These are phyloP conservation scores for Orthosia gracilis DNA, from an alignment of 2,888 invertebrate genomes.

Conservation along the genomic window DNA sequence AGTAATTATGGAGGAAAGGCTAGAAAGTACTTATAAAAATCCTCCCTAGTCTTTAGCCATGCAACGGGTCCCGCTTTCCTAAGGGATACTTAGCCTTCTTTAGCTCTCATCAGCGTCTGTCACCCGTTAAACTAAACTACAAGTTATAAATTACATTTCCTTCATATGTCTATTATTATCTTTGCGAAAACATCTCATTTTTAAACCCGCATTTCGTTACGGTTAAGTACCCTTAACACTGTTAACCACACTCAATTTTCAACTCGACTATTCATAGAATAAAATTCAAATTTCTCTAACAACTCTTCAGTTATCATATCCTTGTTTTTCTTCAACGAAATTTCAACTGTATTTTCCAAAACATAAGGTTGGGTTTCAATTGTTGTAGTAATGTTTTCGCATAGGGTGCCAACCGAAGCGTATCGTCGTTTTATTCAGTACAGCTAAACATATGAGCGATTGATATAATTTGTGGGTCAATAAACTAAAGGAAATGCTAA, in stretches of 20 bases:
- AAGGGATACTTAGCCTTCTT: background rate
- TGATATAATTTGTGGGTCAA: conserved; percentile 74
- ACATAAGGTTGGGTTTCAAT: conserved; percentile 32
- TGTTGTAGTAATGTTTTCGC: conserved; percentile 51
- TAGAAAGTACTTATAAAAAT: too few species aligned
- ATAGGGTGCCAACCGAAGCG: conserved; percentile 82
- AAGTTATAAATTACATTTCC: conserved; percentile 63
- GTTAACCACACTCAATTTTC: background rate
- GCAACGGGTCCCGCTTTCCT: background rate
- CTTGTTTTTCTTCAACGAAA: conserved; percentile 8
- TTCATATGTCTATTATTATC: conserved; percentile 68
- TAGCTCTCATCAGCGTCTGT: conserved; percentile 19
- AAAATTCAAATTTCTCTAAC: conserved; percentile 31
- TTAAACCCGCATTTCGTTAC: conserved; percentile 70
- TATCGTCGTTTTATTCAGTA: conserved; percentile 78
- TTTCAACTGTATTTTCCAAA: conserved; percentile 17
- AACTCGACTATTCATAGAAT: background rate
- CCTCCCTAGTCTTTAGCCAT: background rate
- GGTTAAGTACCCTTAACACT: conserved; percentile 57
- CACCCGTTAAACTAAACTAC: conserved; percentile 42
- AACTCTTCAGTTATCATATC: conserved; percentile 30
- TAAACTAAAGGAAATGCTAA: conserved; percentile 67
- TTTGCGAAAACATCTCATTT: conserved; percentile 76
- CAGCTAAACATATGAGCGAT: conserved; percentile 79
- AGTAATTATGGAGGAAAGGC: background rate